Base-by-base conservation (phyloP, 37 sponge, comb jelly and placozoan species). In the Cliona cf. orientalis region DNA sequence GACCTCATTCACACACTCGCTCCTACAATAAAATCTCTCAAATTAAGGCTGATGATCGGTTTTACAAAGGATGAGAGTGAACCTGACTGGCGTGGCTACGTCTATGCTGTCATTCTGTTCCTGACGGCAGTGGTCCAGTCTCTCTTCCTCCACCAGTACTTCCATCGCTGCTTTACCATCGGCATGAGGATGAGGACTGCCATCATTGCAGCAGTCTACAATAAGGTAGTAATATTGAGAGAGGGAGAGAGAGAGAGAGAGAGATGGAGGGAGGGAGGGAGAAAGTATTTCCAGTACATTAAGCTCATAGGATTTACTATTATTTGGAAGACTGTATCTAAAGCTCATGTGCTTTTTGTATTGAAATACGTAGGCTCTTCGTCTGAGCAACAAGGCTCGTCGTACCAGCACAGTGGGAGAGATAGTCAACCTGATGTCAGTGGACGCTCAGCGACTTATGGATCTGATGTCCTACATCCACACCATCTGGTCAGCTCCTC, bases 351-450 rank as follows among this genome's bases (percentile, higher is more conserved):
- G n/a, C n/a, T n/a, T n/a, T n/a, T n/a, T n/a, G n/a, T n/a, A n/a
- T n/a, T n/a, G n/a, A n/a, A n/a, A 14, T 36, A 53, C 49, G 14
- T 55, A 97, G 98, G 79, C 99, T 12, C 84, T 99, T 25, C 39
- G 74, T 22, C 81, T 99, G 66, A 94, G 87, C 75, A 90, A 59
- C 73, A 78, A 72, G 42, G 88, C 93, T 29, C 88, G 93, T 7
- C 89, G 81, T 42, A 41, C 68, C 28, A 89, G 85, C 14, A 94
- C 97, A 3, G 82, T 85, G 5, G 99, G 99, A 40, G 97, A 99
- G 82, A 92, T 99, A 55, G 95, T 99, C 76, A 99, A 99, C 85
- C 80, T 99, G 42, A 99, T 99, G 99, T 92, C 97, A 17, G 92
- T 99, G 32, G 99, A 99, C 75, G 95, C 99, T 55, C 97, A 96